phyloP scores from a whole-genome alignment of 2,113 vertebrate species.

The Lagopus muta region DNA sequence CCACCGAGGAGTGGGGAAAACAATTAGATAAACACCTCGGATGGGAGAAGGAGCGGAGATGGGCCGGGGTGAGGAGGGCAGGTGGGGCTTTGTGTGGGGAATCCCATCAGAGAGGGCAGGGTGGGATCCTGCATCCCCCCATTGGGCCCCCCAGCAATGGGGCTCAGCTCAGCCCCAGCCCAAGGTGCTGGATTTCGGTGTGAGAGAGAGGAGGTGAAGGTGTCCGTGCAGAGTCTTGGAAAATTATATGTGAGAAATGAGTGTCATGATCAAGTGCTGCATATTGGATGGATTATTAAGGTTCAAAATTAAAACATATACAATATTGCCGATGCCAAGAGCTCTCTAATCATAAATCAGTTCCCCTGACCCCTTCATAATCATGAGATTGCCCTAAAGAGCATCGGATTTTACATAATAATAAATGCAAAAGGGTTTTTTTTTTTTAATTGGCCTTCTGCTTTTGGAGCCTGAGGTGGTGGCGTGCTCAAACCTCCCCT shows the following conservation, averaged over 20 bases:
- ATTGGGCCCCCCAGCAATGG: neutral
- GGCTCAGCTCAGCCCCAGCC: too few relatives aligned
- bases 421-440: slow-evolving; percentile 7
- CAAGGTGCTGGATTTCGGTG: neutral
- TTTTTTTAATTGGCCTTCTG: slow-evolving; percentile 53
- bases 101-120: neutral
- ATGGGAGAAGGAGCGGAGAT: neutral
- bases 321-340: slow-evolving; percentile 63
- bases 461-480: neutral
- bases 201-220: slow-evolving; percentile 7
- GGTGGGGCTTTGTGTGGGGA: neutral
- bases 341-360: slow-evolving; percentile 72
- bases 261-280: slow-evolving; percentile 42
- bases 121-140: neutral
- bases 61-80: neutral
- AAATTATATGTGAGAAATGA: slow-evolving; percentile 46
- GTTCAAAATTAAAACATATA: slow-evolving; percentile 68
- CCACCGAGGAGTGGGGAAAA: slow-evolving; percentile 72
- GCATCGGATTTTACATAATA: slow-evolving; percentile 58
- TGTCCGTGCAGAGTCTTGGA: slow-evolving; percentile 1
- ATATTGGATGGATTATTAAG: slow-evolving; percentile 58
- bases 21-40: slow-evolving; percentile 84
- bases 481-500: neutral
- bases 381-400: slow-evolving; percentile 72
- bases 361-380: slow-evolving; percentile 67